Evolutionary conservation across 1,140 invertebrate species (phyloP).

Genomic region (Leptinotarsa undecemlineata): DNA sequence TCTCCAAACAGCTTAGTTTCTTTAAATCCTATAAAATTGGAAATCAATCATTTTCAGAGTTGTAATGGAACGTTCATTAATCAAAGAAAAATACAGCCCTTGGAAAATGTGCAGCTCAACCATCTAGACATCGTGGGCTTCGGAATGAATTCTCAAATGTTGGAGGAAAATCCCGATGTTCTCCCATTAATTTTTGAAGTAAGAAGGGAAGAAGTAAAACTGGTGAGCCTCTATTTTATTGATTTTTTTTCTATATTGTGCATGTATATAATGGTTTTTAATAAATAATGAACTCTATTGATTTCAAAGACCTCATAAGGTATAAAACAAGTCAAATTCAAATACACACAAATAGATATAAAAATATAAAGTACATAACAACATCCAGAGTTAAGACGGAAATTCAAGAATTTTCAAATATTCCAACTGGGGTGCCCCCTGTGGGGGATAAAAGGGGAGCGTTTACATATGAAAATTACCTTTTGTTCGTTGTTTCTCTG

Average conservation of each 20-base stretch:
- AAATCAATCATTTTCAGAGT: not conserved
- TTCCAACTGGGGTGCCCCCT: too few species aligned
- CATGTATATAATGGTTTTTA: not conserved
- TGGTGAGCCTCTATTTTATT: not conserved
- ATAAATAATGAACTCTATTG: not conserved
- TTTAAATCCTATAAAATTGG: too few species aligned
- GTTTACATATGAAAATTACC: too few species aligned
- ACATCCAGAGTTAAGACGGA: too few species aligned
- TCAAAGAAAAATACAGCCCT: not conserved
- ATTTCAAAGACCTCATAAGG: too few species aligned
- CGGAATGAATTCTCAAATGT: not conserved
- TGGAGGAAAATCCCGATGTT: not conserved
- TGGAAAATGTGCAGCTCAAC: not conserved
- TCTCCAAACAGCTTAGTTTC: too few species aligned
- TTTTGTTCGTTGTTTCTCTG: too few species aligned
- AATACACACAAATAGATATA: too few species aligned
- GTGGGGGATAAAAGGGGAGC: too few species aligned
- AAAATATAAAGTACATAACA: too few species aligned
- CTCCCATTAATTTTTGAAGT: not conserved
- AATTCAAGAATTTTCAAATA: too few species aligned
- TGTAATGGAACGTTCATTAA: constrained; percentile 20
- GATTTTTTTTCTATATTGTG: not conserved
- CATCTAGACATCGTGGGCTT: constrained; percentile 5
- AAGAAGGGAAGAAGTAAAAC: not conserved
- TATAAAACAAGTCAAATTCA: too few species aligned